Evolutionary conservation across 2,888 invertebrate genomes (phyloP).

Genomic region (Athripsodes cinereus): DNA sequence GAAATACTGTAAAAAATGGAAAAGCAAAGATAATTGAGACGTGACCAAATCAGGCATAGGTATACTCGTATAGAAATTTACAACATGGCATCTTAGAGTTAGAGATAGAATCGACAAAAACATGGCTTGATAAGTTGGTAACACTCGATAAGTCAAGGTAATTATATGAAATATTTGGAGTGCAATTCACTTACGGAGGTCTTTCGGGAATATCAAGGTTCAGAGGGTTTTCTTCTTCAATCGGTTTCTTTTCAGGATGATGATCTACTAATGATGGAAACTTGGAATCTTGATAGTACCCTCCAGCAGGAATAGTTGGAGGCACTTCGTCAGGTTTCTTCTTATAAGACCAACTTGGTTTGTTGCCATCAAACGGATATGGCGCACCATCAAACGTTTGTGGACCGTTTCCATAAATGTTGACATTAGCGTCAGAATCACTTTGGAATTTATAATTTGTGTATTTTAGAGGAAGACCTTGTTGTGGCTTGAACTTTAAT

Average conservation of each 20-base stretch:
- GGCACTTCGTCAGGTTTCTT: constrained; percentile 16
- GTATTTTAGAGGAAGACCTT: background rate
- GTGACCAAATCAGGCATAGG: no score
- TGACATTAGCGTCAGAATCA: constrained; percentile 6
- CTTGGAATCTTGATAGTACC: constrained; percentile 23
- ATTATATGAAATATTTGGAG: no score
- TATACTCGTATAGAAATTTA: no score
- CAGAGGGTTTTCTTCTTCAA: constrained; percentile 1
- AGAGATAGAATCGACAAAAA: no score
- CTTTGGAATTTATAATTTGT: constrained; percentile 14
- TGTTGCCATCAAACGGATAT: constrained; percentile 18
- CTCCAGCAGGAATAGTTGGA: constrained; percentile 19
- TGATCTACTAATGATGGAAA: constrained; percentile 17
- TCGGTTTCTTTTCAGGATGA: constrained; percentile 14
- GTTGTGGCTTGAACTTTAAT: constrained; percentile 1
- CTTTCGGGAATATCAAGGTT: background rate
- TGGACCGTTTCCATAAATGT: background rate
- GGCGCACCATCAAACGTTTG: constrained; percentile 9
- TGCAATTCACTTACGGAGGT: background rate
- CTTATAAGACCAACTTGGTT: constrained; percentile 17
- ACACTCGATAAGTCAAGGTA: no score
- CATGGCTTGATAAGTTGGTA: no score
- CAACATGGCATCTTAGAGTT: no score
- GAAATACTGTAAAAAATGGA: constrained; percentile 33
- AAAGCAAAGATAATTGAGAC: no score